phyloP scores from a whole-genome alignment of 2,797 vertebrate genomes.

The Carapus acus region DNA sequence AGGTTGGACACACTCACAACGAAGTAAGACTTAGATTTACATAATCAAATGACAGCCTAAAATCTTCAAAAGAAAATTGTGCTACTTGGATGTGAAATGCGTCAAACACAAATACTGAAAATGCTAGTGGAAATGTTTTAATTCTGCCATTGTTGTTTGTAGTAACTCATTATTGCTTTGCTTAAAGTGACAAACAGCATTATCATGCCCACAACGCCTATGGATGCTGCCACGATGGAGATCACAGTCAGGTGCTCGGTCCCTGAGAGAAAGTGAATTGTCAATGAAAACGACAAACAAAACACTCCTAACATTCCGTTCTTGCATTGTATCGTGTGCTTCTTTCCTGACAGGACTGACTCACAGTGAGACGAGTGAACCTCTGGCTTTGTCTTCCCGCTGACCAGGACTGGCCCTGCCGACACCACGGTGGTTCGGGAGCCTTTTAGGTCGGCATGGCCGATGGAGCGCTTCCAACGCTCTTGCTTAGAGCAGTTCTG shows the following conservation, averaged over 20 bases:
- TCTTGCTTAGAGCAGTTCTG: constrained; percentile 47
- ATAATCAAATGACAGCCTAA: too few relatives aligned
- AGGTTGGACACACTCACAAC: too few relatives aligned
- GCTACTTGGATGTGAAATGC: too few relatives aligned
- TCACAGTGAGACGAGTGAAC: constrained; percentile 39
- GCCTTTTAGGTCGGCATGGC: not conserved
- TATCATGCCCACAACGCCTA: constrained; percentile 43
- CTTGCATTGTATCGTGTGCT: too few relatives aligned
- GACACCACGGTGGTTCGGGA: constrained; percentile 47
- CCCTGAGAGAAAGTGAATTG: constrained; percentile 41
- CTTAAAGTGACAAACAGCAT: constrained; percentile 47
- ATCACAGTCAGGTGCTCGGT: constrained; percentile 33
- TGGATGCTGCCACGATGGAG: constrained; percentile 39
- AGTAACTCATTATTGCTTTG: constrained; percentile 58
- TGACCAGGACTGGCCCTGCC: constrained; percentile 61
- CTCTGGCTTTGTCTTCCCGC: not conserved
- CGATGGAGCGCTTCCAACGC: constrained; percentile 35
- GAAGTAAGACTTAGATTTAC: too few relatives aligned
- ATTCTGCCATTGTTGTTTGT: constrained; percentile 51
- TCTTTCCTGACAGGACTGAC: too few relatives aligned
- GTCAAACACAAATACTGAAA: not conserved
- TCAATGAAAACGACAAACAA: too few relatives aligned
- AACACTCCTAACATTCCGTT: too few relatives aligned
- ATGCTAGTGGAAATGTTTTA: too few relatives aligned
- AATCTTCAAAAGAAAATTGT: too few relatives aligned